These are phyloP conservation scores for Chaetophractus vellerosus DNA, from an alignment of 2,797 vertebrate species.

Conservation along the genomic window DNA sequence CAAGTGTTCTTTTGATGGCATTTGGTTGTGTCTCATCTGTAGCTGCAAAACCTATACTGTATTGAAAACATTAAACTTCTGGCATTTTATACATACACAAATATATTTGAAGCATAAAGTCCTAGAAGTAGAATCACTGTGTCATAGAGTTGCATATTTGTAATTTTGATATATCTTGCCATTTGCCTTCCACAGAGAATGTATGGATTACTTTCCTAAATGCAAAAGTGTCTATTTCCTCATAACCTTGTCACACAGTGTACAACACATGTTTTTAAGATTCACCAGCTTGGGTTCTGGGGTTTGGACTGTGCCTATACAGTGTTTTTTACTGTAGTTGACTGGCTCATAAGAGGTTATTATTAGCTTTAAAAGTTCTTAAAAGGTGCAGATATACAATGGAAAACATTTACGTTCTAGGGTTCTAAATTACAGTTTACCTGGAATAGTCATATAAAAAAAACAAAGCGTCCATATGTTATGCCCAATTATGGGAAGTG, in stretches of 20 bases:
- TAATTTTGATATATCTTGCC: slow-evolving; percentile 30
- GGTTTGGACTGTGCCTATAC: not conserved
- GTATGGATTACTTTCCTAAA: slow-evolving; percentile 1
- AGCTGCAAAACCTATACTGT: not conserved
- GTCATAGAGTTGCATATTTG: slow-evolving; percentile 44
- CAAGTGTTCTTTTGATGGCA: not conserved
- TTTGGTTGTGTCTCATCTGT: not conserved
- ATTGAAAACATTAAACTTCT: slow-evolving; percentile 32
- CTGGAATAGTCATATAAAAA: slow-evolving; percentile 8
- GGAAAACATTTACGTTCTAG: slow-evolving; percentile 41
- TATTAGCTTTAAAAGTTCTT: slow-evolving; percentile 32
- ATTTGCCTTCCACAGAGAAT: slow-evolving; percentile 27
- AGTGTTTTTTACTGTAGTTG: slow-evolving; percentile 17
- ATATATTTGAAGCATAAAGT: slow-evolving; percentile 7
- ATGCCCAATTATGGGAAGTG: not conserved
- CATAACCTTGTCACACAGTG: not conserved
- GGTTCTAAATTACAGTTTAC: not conserved
- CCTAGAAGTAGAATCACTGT: not conserved
- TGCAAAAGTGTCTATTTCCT: slow-evolving; percentile 42
- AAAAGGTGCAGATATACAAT: slow-evolving; percentile 12
- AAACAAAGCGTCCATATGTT: not conserved
- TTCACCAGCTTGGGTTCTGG: slow-evolving; percentile 34
- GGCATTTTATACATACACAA: not conserved
- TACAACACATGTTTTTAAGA: not conserved
- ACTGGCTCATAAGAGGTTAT: not conserved